Percentiles rank a stretch among this genome's conserved stretches.
Evolutionary conservation across 2,113 vertebrate genomes (phyloP).

Genomic region (Rhinichthys klamathensis): DNA sequence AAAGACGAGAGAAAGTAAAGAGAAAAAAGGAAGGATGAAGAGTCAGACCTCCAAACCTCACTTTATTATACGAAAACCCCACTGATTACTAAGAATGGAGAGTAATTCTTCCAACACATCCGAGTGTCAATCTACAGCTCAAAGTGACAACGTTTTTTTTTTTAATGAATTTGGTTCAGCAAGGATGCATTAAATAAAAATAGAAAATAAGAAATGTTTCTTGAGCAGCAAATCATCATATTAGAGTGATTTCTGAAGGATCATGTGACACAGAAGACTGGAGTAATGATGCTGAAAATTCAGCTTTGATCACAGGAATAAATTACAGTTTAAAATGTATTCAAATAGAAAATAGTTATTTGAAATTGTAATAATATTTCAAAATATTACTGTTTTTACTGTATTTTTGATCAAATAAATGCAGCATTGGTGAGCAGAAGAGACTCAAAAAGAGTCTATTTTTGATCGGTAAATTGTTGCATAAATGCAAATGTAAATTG

Average conservation of each 20-base stretch:
- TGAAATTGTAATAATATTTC: background rate
- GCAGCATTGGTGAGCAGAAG: background rate
- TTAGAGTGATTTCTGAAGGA: background rate
- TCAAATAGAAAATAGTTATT: background rate
- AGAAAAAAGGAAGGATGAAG: background rate
- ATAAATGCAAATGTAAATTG: background rate
- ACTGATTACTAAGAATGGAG: background rate
- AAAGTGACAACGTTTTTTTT: background rate
- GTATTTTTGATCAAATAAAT: background rate
- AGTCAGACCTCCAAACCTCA: background rate
- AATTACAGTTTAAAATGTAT: background rate
- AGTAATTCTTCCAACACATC: background rate
- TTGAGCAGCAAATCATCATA: background rate
- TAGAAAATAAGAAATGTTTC: background rate
- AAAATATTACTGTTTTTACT: background rate
- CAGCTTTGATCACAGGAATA: background rate
- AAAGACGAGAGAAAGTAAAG: slow-evolving; percentile 2
- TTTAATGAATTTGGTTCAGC: too few relatives aligned
- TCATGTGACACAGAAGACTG: background rate
- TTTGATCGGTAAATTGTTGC: background rate
- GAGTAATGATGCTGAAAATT: background rate
- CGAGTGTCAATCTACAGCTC: background rate
- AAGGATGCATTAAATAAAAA: too few relatives aligned
- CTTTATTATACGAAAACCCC: background rate
- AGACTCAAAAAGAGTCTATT: background rate